Evolutionary conservation across 2,797 vertebrate species (phyloP), one percentile per base, ranked within the genome.

Genomic region (Silurus lanzhouensis): DNA sequence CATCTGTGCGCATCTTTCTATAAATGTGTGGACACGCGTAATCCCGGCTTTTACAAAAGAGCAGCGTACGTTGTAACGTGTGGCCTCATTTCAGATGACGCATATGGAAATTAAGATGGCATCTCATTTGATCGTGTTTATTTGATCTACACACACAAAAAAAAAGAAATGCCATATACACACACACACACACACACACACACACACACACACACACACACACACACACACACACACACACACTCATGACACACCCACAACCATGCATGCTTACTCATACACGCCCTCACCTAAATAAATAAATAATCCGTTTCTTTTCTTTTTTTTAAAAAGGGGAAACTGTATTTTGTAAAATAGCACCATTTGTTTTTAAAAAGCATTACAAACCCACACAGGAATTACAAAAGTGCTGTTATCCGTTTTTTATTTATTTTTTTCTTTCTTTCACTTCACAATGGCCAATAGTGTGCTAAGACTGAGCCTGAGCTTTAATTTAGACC

Each of bases 351-450:
- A 76, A 57, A 27, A 1, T n/a, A 3, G 63, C 5, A 58, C 25
- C 58, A 15, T 68, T 84, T 85, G 79, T 80, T 88, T 86, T 85
- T 70, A 88, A 84, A 83, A 55, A 38, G 38, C 27, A 82, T 88
- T 86, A 90, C 92, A 90, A 86, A 91, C 90, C 86, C 90, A 88
- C 72, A 90, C 87, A 90, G 90, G 86, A 92, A 91, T 91, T 90
- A 91, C 85, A 80, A 87, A 90, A 88, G 84, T 76, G 9, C 10
- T 0, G 55, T 19, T 76, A 77, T 13, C 1, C 7, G 44, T 25
- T 19, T 57, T 48, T n/a, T 12, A 25, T 20, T 31, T n/a, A n/a
- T 20, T 20, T 31, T 44, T 2, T n/a, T 8, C 58, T 44, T 78
- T n/a, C 60, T 44, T 78, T 27, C 25, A 76, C 3, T 57, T 76